Conservation (phyloP, 2,797 vertebrate genomes). For the Lutjanus campechanus region DNA sequence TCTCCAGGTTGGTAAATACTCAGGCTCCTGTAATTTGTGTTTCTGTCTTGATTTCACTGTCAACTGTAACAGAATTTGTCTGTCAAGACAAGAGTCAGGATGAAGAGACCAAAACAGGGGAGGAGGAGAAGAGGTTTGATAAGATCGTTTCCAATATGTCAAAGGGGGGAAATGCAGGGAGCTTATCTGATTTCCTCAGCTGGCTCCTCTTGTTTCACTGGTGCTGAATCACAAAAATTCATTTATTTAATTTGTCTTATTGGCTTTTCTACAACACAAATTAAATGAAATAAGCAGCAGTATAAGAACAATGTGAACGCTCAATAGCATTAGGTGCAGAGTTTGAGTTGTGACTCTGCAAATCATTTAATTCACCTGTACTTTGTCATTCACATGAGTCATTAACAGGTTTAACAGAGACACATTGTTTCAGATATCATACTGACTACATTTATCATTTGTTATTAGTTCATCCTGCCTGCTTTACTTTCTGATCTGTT, state of each 20-base stretch:
- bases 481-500: neutral
- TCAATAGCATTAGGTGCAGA: constrained; percentile 20
- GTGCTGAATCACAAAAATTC: constrained; percentile 31
- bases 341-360: constrained; percentile 14
- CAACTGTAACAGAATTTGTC: constrained; percentile 53
- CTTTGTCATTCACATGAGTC: constrained; percentile 5
- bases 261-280: constrained; percentile 28
- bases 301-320: constrained; percentile 8
- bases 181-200: constrained; percentile 61
- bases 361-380: neutral
- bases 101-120: constrained; percentile 52
- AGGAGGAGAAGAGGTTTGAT: constrained; percentile 52
- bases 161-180: constrained; percentile 40
- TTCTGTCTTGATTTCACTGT: constrained; percentile 53
- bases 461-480: neutral
- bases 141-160: constrained; percentile 60
- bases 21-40: constrained; percentile 58
- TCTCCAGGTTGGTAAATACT: constrained; percentile 53
- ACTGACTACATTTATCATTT: neutral
- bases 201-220: constrained; percentile 40
- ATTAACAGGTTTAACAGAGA: constrained; percentile 2
- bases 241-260: constrained; percentile 41
- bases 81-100: constrained; percentile 55
- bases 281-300: constrained; percentile 23
- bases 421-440: constrained; percentile 4